These are phyloP conservation scores for Nomada hirtipes DNA, from an alignment of 2,888 invertebrate species.

Conservation along the genomic window DNA sequence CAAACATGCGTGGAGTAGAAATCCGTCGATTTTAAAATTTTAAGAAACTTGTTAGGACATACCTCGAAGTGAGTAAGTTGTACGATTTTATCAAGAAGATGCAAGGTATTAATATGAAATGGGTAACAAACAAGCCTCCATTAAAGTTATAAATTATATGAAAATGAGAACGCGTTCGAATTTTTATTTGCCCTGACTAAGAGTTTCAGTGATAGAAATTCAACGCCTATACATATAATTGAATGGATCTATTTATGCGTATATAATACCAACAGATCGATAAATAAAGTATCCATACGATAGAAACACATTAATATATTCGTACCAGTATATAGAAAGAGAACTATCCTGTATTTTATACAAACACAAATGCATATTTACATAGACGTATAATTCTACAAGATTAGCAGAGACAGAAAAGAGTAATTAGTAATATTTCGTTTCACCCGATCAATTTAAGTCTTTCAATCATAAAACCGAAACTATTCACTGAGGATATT, in stretches of 20 bases:
- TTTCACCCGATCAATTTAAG: not conserved
- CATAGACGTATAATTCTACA: not conserved
- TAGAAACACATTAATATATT: not conserved
- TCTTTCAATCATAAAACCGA: not conserved
- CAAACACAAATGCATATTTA: not conserved
- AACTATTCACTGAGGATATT: not conserved
- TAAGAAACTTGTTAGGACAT: not conserved
- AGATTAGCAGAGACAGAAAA: not conserved
- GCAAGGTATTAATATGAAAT: not conserved
- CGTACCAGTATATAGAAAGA: not conserved
- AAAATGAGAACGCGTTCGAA: too few relatives aligned
- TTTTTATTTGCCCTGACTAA: too few relatives aligned
- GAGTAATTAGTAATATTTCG: not conserved
- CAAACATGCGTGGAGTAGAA: not conserved
- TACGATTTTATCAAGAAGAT: not conserved
- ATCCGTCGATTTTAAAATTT: slow-evolving; percentile 20
- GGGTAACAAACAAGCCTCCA: not conserved
- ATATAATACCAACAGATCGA: not conserved
- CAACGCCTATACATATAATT: not conserved
- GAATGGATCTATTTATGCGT: not conserved
- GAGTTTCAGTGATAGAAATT: not conserved
- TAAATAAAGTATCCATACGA: not conserved
- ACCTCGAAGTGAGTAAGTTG: not conserved
- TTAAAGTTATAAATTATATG: not conserved
- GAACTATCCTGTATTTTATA: not conserved